Evolutionary conservation across 2,113 vertebrate species (phyloP).

Genomic region (Ploceus nigricollis): DNA sequence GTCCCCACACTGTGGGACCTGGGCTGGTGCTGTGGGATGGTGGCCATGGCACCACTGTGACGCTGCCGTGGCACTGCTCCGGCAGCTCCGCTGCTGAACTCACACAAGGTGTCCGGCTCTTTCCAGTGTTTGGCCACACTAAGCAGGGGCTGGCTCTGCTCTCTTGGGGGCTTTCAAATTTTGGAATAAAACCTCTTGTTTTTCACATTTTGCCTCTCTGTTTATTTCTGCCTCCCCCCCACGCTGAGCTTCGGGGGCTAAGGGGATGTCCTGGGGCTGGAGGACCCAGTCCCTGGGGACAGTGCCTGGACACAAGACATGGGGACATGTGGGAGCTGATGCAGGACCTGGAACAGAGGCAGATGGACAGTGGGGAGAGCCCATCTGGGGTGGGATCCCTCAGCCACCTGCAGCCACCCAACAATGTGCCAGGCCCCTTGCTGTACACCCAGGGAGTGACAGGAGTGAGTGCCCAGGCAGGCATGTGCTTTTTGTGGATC

Average conservation of each 20-base stretch:
- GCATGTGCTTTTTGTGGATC: background rate
- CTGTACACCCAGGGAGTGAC: background rate
- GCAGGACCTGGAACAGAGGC: background rate
- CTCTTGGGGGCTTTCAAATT: background rate
- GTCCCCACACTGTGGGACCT: fast-evolving
- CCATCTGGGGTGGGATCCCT: fast-evolving
- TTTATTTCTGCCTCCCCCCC: background rate
- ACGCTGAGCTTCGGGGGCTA: fast-evolving
- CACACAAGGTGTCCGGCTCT: fast-evolving
- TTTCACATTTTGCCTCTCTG: background rate
- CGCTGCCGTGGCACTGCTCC: fast-evolving
- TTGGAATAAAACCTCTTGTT: slow-evolving; percentile 52
- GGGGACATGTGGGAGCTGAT: background rate
- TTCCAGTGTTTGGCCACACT: fast-evolving
- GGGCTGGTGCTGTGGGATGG: background rate
- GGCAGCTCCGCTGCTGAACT: background rate
- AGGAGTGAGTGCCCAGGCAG: background rate
- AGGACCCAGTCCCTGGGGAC: fast-evolving
- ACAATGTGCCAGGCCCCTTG: background rate
- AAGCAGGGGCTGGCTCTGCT: background rate
- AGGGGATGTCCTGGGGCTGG: background rate
- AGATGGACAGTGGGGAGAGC: background rate
- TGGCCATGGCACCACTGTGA: background rate
- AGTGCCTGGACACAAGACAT: background rate
- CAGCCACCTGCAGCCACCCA: fast-evolving